A percentile compares a stretch with the other conserved stretches of the same genome.
phyloP scores from a whole-genome alignment of 92 coral and sea anemone genomes.

The Anthopleura xanthogrammica region DNA sequence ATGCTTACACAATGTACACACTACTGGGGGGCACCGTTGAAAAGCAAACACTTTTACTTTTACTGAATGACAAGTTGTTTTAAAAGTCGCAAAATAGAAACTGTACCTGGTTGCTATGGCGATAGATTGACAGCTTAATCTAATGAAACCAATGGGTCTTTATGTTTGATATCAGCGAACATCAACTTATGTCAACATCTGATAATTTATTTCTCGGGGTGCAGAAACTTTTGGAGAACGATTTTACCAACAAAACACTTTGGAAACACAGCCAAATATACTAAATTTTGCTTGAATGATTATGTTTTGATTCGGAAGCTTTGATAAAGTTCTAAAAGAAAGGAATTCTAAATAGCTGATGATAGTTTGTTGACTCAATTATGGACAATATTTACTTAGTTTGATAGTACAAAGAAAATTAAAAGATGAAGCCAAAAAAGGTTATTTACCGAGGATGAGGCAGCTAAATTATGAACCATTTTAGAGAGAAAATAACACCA shows the following conservation, averaged over 20 bases:
- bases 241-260: neutral
- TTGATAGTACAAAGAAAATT: slow-evolving; percentile 10
- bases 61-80: neutral
- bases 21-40: neutral
- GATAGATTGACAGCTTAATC: slow-evolving; percentile 20
- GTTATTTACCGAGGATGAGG: slow-evolving; percentile 5
- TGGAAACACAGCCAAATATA: neutral
- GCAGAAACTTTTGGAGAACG: neutral
- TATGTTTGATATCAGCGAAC: neutral
- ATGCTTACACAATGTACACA: neutral
- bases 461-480: neutral
- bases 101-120: slow-evolving; percentile 16
- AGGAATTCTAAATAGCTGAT: neutral
- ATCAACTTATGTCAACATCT: neutral
- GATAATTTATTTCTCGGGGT: neutral
- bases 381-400: slow-evolving; percentile 16
- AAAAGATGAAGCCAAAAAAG: slow-evolving; percentile 15
- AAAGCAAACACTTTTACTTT: neutral
- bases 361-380: slow-evolving; percentile 9
- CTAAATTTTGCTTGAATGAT: neutral
- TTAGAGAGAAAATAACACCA: neutral
- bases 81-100: slow-evolving; percentile 5
- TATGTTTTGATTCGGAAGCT: neutral
- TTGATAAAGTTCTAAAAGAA: neutral
- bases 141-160: slow-evolving; percentile 20